A percentile compares a stretch with the other conserved stretches of the same genome.
Evolutionary conservation across 2,888 invertebrate species (phyloP).

Genomic region (Mylabris sibirica): DNA sequence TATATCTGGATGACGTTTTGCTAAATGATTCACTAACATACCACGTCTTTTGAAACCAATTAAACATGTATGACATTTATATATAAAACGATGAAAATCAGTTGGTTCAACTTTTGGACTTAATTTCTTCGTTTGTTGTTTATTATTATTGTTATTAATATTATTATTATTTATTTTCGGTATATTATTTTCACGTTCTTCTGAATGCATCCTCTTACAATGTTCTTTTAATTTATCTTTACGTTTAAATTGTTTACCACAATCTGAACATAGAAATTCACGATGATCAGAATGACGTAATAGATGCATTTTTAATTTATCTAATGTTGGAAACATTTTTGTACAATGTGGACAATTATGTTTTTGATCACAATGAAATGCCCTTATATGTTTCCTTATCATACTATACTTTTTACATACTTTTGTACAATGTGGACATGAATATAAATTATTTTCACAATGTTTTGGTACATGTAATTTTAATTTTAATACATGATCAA

Average conservation of each 20-base stretch:
- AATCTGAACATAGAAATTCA: constrained; percentile 78
- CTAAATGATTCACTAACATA: constrained; percentile 85
- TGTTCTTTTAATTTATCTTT: constrained; percentile 80
- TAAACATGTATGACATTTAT: constrained; percentile 78
- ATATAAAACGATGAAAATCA: constrained; percentile 76
- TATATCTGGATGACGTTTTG: constrained; percentile 76
- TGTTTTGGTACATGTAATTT: constrained; percentile 74
- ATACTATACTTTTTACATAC: constrained; percentile 73
- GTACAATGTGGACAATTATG: constrained; percentile 74
- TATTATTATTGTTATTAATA: constrained; percentile 35
- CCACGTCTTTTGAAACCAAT: constrained; percentile 82
- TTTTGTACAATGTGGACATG: constrained; percentile 75
- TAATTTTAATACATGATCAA: constrained; percentile 70
- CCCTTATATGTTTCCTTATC: constrained; percentile 76
- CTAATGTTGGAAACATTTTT: constrained; percentile 74
- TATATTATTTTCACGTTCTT: constrained; percentile 59
- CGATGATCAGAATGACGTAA: constrained; percentile 69
- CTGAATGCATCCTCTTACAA: constrained; percentile 70
- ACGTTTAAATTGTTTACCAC: constrained; percentile 79
- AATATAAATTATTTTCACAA: constrained; percentile 69
- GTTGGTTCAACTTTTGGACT: constrained; percentile 67
- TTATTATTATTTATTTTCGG: constrained; percentile 38
- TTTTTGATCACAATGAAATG: constrained; percentile 74
- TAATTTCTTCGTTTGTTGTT: constrained; percentile 61
- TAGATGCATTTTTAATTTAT: constrained; percentile 77